Base-by-base conservation (phyloP, 2,113 vertebrate genomes). In the Megaceryle maxima region DNA sequence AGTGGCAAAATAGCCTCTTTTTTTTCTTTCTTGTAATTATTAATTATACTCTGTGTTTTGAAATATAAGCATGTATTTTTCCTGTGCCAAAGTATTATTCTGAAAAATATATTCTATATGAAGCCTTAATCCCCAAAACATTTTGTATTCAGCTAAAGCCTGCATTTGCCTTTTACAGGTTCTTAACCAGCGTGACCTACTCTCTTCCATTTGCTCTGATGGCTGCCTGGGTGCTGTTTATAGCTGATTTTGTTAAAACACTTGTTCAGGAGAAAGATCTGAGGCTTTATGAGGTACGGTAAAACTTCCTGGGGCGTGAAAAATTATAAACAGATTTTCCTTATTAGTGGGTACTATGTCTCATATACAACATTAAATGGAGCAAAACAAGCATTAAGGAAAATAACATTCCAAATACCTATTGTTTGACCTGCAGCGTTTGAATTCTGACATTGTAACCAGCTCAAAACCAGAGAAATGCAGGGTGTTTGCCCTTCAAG, bases 221-320 rank as follows among this genome's bases (percentile, higher is more conserved):
- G 99, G 97, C 99, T 79, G 98, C 99, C 94, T 99, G 99, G 99
- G 98, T 99, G 84, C 98, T 99, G 94, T 99, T 99, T 93, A 98
- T 99, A 90, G 99, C 99, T 84, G 98, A 99, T 91, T 99, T 99
- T 96, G 99, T 99, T 67, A 99, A 99, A 97, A 99, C 99, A 77
- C 98, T 99, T 56, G 99, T 99, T 90, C 98, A 99, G 55, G 99
- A 99, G 97, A 98, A 99, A 97, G 99, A 99, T 96, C 98, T 99
- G 87, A 98, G 99, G 91, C 98, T 99, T 94, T 99, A 99, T 69
- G 99, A 99, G 99, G 99, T 99, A 98, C 1, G 57, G 69, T 80
- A 63, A 90, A 81, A 81, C 72, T 95, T 68, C 78, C 90, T 96
- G 92, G 78, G 73, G 84, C 33, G 0, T 92, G 89, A 73, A 92